These are phyloP conservation scores for Galerucella calmariensis DNA, from an alignment of 2,888 invertebrate genomes.

Conservation along the genomic window DNA sequence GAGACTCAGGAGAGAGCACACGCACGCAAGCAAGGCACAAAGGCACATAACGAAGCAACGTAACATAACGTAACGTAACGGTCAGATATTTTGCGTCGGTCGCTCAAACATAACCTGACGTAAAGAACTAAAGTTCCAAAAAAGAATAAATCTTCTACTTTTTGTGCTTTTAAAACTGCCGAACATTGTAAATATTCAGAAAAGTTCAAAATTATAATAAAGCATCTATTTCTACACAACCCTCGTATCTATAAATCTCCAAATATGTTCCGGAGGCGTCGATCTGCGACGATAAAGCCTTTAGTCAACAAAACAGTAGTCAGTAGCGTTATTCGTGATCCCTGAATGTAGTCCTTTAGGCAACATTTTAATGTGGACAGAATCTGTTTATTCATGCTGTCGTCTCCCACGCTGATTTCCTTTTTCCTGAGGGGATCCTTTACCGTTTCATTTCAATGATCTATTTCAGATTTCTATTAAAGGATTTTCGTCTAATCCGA, in stretches of 20 bases:
- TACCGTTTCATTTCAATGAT: slow-evolving; percentile 46
- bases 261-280: slow-evolving; percentile 33
- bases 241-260: not conserved
- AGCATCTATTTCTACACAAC: not conserved
- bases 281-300: slow-evolving; percentile 16
- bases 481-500: slow-evolving; percentile 29
- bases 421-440: slow-evolving; percentile 47
- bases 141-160: too few relatives aligned
- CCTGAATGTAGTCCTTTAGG: slow-evolving; percentile 38
- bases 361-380: slow-evolving; percentile 47
- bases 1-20: too few relatives aligned
- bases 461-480: slow-evolving; percentile 18
- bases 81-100: too few relatives aligned
- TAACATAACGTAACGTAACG: too few relatives aligned
- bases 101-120: too few relatives aligned
- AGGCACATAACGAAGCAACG: too few relatives aligned
- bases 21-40: too few relatives aligned
- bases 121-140: too few relatives aligned
- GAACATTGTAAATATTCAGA: not conserved
- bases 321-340: slow-evolving; percentile 15
- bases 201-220: not conserved
- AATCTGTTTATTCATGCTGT: slow-evolving; percentile 62
- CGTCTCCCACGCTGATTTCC: slow-evolving; percentile 62
- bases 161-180: not conserved
- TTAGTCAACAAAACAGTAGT: slow-evolving; percentile 24